Base-by-base conservation (phyloP, 2,113 vertebrate genomes). In the Brachyhypopomus gauderio region DNA sequence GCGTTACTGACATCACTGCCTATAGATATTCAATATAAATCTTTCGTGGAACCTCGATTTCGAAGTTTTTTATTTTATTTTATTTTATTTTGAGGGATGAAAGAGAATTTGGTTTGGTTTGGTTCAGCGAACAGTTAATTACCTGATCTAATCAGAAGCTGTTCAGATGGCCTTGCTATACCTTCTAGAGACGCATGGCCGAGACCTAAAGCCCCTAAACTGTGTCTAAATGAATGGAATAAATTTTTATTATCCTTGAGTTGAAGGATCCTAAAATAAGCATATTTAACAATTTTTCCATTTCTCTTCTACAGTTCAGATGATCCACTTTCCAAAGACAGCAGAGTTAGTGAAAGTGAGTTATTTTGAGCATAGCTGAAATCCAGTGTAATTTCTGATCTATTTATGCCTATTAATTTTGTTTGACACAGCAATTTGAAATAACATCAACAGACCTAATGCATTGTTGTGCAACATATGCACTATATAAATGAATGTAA, bases 251-350 rank as follows among this genome's bases (percentile, higher is more conserved):
- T 34, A 23, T 34, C 38, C 41, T 73, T 19, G 5, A 55, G 12
- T 17, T 56, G 9, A 70, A 67, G 27, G 17, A 70, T 30, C 30
- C 22, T 3, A 34, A 66, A 52, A 16, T 34, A 48, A 52, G 45
- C 19, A 4, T 56, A 19, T 73, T 30, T 64, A 38, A 64, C n/a
- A 19, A 16, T 55, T 20, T 77, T 36, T 16, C 67, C 71, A 27
- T 72, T 75, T 82, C n/a, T 2, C 80, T 20, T 63, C 75, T 72
- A 79, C 86, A 89, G 88, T 72, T 86, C 81, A 56, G 75, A 86
- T 55, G 85, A 82, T 22, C 45, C 75, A 59, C 55, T 79, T 60
- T 73, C 82, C 70, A 83, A 76, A 85, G 80, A 78, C 80, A 80
- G 74, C 80, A 77, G 36, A 56, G 17, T 75, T n/a, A 76, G 77